Evolutionary conservation across 2,888 invertebrate genomes (phyloP).

Genomic region (Timandra comae): DNA sequence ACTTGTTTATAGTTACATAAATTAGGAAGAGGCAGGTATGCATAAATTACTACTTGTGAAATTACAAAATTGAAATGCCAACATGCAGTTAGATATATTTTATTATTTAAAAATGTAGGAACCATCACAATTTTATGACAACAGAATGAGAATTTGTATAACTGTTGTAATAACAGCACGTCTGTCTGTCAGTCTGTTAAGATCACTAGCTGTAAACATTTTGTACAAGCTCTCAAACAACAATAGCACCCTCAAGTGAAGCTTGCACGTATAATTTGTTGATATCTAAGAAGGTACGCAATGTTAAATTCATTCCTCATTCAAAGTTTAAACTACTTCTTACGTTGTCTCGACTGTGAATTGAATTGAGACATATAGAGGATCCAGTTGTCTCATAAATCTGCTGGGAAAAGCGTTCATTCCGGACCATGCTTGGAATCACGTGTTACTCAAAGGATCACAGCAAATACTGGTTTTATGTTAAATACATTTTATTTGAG

Average conservation of each 20-base stretch:
- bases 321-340: conserved; percentile 14
- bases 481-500: not conserved
- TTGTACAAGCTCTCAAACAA: too few species aligned
- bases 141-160: too few species aligned
- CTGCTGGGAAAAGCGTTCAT: conserved; percentile 22
- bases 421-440: conserved; percentile 7
- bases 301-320: conserved; percentile 2
- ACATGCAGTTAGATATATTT: too few species aligned
- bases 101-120: too few species aligned
- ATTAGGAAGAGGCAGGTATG: conserved; percentile 55
- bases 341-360: conserved; percentile 19
- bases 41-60: conserved; percentile 38
- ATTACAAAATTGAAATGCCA: conserved; percentile 34
- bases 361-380: conserved; percentile 32
- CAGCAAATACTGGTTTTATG: conserved; percentile 1
- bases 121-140: too few species aligned
- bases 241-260: too few species aligned
- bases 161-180: too few species aligned
- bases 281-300: too few species aligned
- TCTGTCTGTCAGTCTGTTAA: too few species aligned
- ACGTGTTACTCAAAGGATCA: not conserved
- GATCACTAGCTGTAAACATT: too few species aligned
- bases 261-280: too few species aligned
- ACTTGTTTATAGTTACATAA: conserved; percentile 67
- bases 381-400: conserved; percentile 30